Conservation (phyloP, 1,140 invertebrate species). For the Caerostris extrusa region DNA sequence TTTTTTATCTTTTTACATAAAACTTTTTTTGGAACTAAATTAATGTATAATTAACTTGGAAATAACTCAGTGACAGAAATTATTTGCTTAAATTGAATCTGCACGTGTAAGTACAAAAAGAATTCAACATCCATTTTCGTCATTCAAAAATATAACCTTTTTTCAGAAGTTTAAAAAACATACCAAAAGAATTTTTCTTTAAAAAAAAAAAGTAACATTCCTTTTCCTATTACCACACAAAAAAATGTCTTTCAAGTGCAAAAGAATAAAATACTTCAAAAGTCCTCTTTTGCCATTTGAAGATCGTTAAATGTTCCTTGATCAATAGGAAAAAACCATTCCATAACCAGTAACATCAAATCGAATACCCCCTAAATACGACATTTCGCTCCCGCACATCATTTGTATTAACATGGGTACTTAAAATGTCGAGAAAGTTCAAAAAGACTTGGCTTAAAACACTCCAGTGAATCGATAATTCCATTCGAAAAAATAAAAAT, state of each 20-base stretch:
- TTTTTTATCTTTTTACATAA: too few relatives aligned
- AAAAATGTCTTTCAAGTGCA: not conserved
- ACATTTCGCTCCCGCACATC: conserved; percentile 20
- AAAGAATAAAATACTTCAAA: not conserved
- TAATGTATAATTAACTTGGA: too few relatives aligned
- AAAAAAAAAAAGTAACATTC: too few relatives aligned
- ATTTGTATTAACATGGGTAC: conserved; percentile 9
- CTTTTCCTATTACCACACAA: not conserved
- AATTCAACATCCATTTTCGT: too few relatives aligned
- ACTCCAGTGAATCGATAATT: conserved; percentile 36
- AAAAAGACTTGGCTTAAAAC: conserved; percentile 16
- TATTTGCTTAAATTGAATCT: too few relatives aligned
- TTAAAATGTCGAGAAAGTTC: not conserved
- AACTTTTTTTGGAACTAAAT: too few relatives aligned
- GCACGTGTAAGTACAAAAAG: too few relatives aligned
- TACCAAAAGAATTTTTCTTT: too few relatives aligned
- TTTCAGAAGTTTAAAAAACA: too few relatives aligned
- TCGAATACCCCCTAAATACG: conserved; percentile 10
- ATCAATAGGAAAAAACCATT: not conserved
- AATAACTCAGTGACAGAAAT: too few relatives aligned
- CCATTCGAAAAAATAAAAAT: not conserved
- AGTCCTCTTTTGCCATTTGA: not conserved
- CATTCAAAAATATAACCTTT: too few relatives aligned
- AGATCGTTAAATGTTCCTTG: not conserved
- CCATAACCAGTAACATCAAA: not conserved